Percentiles rank a stretch among this genome's conserved stretches.
These are phyloP conservation scores for Chromis chromis DNA, from an alignment of 2,797 vertebrate genomes.

Conservation along the genomic window DNA sequence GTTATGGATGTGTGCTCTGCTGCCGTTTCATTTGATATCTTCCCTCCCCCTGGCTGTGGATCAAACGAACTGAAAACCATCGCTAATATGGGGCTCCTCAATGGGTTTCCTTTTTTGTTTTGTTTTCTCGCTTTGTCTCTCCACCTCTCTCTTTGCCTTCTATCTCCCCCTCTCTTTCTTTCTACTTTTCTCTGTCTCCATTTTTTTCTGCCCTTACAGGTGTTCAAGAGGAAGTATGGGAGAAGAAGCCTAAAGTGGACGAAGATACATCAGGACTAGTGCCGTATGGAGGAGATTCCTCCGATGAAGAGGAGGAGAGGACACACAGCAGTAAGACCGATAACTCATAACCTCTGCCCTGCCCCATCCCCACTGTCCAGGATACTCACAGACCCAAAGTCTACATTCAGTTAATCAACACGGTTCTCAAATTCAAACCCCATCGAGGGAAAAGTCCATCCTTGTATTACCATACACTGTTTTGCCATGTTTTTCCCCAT, in stretches of 20 bases:
- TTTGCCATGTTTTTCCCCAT: constrained; percentile 5
- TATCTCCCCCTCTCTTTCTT: constrained; percentile 28
- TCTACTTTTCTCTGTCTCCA: constrained; percentile 44
- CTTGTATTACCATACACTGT: constrained; percentile 26
- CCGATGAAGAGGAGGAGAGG: constrained; percentile 87
- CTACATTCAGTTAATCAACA: constrained; percentile 26
- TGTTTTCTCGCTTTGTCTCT: constrained; percentile 43
- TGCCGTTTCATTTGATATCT: constrained; percentile 83
- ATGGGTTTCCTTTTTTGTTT: constrained; percentile 71
- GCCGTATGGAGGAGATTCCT: constrained; percentile 86
- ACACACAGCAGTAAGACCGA: constrained; percentile 80
- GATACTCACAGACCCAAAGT: constrained; percentile 50
- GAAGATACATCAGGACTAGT: constrained; percentile 80
- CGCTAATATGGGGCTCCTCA: constrained; percentile 80
- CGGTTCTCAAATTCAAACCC: constrained; percentile 25
- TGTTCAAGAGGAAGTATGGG: constrained; percentile 58
- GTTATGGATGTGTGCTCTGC: constrained; percentile 81
- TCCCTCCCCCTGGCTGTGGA: constrained; percentile 76
- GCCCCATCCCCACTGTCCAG: constrained; percentile 44
- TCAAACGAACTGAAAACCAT: constrained; percentile 77
- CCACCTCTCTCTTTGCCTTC: constrained; percentile 10
- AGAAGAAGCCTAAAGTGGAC: constrained; percentile 78
- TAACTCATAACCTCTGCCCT: constrained; percentile 70
- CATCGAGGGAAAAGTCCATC: constrained; percentile 67
- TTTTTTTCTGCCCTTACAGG: constrained; percentile 67